phyloP scores from a whole-genome alignment of 2,113 vertebrate genomes.

The Misgurnus mizolepis region DNA sequence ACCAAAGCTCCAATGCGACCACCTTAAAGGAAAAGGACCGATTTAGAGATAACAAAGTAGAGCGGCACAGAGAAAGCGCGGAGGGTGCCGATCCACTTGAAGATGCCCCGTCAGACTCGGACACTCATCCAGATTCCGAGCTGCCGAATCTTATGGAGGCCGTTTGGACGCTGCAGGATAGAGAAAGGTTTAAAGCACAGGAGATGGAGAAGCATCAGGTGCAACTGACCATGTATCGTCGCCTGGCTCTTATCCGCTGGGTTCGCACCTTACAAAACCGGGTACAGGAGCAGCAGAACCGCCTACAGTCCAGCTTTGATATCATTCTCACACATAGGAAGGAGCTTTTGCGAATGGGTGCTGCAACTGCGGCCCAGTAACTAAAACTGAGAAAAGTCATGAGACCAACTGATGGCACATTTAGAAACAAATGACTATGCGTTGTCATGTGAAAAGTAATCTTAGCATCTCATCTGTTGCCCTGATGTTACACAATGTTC shows the following conservation, averaged over 20 bases:
- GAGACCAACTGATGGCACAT: not conserved
- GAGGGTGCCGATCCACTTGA: not conserved
- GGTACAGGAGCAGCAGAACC: constrained; percentile 89
- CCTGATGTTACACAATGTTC: not conserved
- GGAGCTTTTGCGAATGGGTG: constrained; percentile 85
- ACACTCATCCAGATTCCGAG: constrained; percentile 59
- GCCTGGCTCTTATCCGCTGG: constrained; percentile 93
- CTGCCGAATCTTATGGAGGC: constrained; percentile 80
- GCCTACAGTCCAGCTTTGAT: constrained; percentile 93
- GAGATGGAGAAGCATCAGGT: constrained; percentile 96
- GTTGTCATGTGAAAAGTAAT: constrained; percentile 1
- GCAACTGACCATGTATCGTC: constrained; percentile 96
- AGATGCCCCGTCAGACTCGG: constrained; percentile 67
- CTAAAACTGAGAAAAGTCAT: constrained; percentile 38
- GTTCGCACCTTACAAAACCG: constrained; percentile 87
- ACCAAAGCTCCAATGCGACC: constrained; percentile 64
- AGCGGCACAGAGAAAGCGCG: constrained; percentile 11
- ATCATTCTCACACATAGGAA: constrained; percentile 94
- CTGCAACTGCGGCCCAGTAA: constrained; percentile 68
- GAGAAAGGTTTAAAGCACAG: constrained; percentile 89
- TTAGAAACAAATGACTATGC: constrained; percentile 17
- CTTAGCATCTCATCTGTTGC: not conserved
- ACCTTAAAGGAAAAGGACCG: constrained; percentile 1
- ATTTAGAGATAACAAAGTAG: constrained; percentile 7
- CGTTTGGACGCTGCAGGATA: constrained; percentile 86